Evolutionary conservation across 2,888 invertebrate species (phyloP).

Genomic region (Cabera pusaria): DNA sequence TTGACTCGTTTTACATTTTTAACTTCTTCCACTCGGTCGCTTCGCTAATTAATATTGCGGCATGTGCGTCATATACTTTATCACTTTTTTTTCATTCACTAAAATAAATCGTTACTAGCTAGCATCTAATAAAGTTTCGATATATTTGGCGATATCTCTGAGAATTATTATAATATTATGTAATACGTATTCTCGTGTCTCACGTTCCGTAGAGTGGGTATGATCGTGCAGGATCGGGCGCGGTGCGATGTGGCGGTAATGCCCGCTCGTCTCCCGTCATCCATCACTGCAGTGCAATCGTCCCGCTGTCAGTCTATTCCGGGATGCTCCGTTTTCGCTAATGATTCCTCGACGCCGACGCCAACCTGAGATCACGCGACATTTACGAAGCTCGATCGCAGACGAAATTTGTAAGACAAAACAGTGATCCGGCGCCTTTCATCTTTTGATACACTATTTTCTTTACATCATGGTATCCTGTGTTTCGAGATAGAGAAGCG

Average conservation of each 20-base stretch:
- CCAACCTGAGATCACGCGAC: conserved; percentile 56
- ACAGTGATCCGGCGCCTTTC: conserved; percentile 38
- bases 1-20: conserved; percentile 40
- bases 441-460: conserved; percentile 23
- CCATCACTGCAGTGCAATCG: conserved; percentile 78
- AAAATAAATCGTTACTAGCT: conserved; percentile 13
- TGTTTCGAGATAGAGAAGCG: no score
- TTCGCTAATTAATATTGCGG: conserved; percentile 45
- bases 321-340: conserved; percentile 79
- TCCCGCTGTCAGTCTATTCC: conserved; percentile 80
- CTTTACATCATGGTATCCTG: no score
- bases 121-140: conserved; percentile 11
- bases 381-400: conserved; percentile 65
- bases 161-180: no score
- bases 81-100: conserved; percentile 33
- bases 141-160: conserved; percentile 1
- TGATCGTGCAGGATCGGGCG: conserved; percentile 26
- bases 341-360: conserved; percentile 60
- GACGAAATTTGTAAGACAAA: conserved; percentile 55
- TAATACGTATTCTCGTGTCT: no score
- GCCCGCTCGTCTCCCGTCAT: conserved; percentile 63
- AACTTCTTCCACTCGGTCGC: conserved; percentile 31
- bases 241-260: conserved; percentile 58
- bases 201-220: conserved; percentile 52
- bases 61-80: conserved; percentile 37